Evolutionary conservation across 1,140 invertebrate genomes (phyloP).

Genomic region (Solenopsis invicta): DNA sequence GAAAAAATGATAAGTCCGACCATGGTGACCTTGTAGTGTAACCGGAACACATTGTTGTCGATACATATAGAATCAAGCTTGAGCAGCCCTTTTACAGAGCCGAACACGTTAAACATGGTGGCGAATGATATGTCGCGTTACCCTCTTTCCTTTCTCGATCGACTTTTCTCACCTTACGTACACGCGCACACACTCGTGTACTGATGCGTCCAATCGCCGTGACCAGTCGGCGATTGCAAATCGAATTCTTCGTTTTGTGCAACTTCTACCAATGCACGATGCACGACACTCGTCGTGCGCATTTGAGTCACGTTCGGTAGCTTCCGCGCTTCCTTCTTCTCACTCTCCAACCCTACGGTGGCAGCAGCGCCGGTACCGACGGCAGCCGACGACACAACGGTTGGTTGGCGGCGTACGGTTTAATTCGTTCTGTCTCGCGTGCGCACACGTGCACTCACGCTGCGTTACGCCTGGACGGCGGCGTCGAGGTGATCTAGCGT

Average conservation of each 20-base stretch:
- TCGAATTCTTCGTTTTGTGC: constrained; percentile 6
- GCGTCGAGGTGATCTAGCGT: not conserved
- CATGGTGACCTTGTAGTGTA: constrained; percentile 98
- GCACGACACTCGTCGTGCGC: constrained; percentile 6
- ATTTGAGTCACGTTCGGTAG: constrained; percentile 8
- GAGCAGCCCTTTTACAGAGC: constrained; percentile 95
- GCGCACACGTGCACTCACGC: constrained; percentile 56
- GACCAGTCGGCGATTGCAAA: not conserved
- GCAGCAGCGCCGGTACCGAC: not conserved
- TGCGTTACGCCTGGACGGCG: constrained; percentile 3
- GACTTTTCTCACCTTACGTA: not conserved
- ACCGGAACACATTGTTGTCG: constrained; percentile 97
- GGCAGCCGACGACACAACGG: no score
- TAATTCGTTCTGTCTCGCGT: constrained; percentile 26
- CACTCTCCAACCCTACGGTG: constrained; percentile 29
- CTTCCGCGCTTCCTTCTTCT: constrained; percentile 48
- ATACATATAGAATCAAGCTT: constrained; percentile 97
- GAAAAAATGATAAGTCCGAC: constrained; percentile 97
- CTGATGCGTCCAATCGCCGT: not conserved
- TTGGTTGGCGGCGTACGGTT: no score
- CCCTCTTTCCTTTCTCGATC: not conserved
- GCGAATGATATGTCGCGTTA: constrained; percentile 40
- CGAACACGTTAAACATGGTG: constrained; percentile 97
- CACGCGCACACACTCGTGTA: not conserved
- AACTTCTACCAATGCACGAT: not conserved